A percentile compares a stretch with the other conserved stretches of the same genome.
Evolutionary conservation across 2,888 invertebrate species (phyloP).

Genomic region (Macrophya annulata): DNA sequence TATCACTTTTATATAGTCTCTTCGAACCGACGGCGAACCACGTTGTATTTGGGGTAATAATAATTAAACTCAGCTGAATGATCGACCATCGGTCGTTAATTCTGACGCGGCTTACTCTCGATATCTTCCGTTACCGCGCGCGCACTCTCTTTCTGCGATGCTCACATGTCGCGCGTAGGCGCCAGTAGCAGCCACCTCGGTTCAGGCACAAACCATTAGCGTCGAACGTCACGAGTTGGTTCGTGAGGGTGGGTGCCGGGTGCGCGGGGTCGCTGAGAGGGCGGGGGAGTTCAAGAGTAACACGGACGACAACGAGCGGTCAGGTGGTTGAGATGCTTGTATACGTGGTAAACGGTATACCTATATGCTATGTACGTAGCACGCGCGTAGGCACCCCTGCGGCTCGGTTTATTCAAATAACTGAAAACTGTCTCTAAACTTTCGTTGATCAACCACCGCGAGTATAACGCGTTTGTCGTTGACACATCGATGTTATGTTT

Average conservation of each 20-base stretch:
- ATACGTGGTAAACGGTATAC: slow-evolving; percentile 1
- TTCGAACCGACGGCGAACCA: slow-evolving; percentile 12
- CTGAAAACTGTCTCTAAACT: slow-evolving; percentile 12
- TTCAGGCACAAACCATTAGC: slow-evolving; percentile 46
- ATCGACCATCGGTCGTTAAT: slow-evolving; percentile 5
- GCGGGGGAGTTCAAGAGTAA: slow-evolving; percentile 52
- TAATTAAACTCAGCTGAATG: slow-evolving; percentile 15
- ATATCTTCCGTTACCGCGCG: slow-evolving; percentile 28
- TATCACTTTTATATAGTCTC: slow-evolving; percentile 40
- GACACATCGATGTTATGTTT: slow-evolving; percentile 11
- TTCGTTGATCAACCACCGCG: neutral
- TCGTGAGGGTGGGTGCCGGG: slow-evolving; percentile 57
- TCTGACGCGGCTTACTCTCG: neutral
- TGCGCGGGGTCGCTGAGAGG: slow-evolving; percentile 60
- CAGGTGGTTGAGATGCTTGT: slow-evolving; percentile 36
- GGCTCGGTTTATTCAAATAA: neutral
- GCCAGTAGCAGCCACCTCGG: slow-evolving; percentile 39
- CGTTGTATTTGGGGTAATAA: neutral
- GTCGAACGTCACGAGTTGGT: slow-evolving; percentile 39
- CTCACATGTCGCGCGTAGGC: slow-evolving; percentile 45
- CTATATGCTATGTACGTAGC: neutral
- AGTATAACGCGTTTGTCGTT: neutral
- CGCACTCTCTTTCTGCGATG: slow-evolving; percentile 23
- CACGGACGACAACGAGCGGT: slow-evolving; percentile 26
- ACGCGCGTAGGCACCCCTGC: slow-evolving; percentile 7